Conservation (phyloP, 92 coral and sea anemone genomes). For the Nematostella vectensis region DNA sequence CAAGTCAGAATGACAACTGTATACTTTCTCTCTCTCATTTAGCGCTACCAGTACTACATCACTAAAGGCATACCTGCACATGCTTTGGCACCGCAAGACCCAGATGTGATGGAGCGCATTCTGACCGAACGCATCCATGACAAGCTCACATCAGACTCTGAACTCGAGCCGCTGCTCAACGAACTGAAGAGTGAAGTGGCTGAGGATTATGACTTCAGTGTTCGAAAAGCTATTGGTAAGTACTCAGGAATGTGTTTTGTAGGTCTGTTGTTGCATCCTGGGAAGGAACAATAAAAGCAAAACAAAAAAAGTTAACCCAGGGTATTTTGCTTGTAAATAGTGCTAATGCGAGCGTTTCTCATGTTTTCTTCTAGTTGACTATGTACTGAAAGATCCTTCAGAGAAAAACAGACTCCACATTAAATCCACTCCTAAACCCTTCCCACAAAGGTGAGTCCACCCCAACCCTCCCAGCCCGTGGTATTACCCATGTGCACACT, state of each 20-base stretch:
- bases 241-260: not conserved
- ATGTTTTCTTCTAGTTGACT: constrained; percentile 61
- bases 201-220: constrained; percentile 74
- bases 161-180: constrained; percentile 63
- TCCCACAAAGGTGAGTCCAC: constrained; percentile 66
- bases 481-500: no score
- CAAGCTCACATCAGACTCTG: constrained; percentile 47
- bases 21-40: no score
- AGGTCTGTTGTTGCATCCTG: no score
- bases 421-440: constrained; percentile 59
- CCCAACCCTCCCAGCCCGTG: not conserved
- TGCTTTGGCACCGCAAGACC: constrained; percentile 78
- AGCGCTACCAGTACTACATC: constrained; percentile 94
- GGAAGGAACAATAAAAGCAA: no score
- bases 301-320: no score
- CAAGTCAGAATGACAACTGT: no score
- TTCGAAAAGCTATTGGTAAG: constrained; percentile 88
- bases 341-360: no score
- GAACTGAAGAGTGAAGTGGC: constrained; percentile 69
- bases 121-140: constrained; percentile 67
- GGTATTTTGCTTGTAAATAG: not conserved
- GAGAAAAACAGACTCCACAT: constrained; percentile 81
- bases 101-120: constrained; percentile 79
- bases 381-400: constrained; percentile 79
- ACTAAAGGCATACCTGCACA: constrained; percentile 67